Percentiles rank a stretch among this genome's conserved stretches.
phyloP scores from a whole-genome alignment of 2,888 invertebrate species.

The Xestoiulus laeticollis region DNA sequence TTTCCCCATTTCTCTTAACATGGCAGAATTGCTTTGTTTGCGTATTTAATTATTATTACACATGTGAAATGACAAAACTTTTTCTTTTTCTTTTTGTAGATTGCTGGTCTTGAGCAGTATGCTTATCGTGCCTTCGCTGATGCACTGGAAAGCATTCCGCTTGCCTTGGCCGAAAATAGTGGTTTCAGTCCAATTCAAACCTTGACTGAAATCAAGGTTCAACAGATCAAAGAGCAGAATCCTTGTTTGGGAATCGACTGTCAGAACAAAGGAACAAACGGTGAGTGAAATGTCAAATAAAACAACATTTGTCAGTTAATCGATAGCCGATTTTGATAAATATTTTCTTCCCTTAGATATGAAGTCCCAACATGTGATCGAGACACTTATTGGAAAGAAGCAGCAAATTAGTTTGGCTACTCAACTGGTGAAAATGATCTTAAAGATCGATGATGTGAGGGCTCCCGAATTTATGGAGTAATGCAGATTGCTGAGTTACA shows the following conservation, averaged over 20 bases:
- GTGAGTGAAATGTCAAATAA: slow-evolving; percentile 59
- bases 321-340: slow-evolving; percentile 45
- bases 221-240: slow-evolving; percentile 85
- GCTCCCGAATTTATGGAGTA: slow-evolving; percentile 66
- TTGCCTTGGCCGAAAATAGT: slow-evolving; percentile 96
- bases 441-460: slow-evolving; percentile 97
- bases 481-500: background rate
- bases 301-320: background rate
- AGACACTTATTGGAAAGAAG: slow-evolving; percentile 95
- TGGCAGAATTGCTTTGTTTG: no score
- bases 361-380: slow-evolving; percentile 94
- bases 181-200: slow-evolving; percentile 93
- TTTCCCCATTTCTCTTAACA: background rate
- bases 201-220: slow-evolving; percentile 87
- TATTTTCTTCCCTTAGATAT: slow-evolving; percentile 75
- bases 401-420: slow-evolving; percentile 97
- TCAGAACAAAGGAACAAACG: slow-evolving; percentile 78
- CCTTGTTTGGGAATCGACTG: slow-evolving; percentile 94
- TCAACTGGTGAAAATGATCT: slow-evolving; percentile 98
- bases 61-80: no score
- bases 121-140: slow-evolving; percentile 95
- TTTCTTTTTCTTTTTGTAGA: slow-evolving; percentile 62
- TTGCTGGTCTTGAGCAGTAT: slow-evolving; percentile 93
- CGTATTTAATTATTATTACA: no score
- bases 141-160: slow-evolving; percentile 92